Base-by-base conservation (phyloP, 2,888 invertebrate genomes). In the Patella pellucida region DNA sequence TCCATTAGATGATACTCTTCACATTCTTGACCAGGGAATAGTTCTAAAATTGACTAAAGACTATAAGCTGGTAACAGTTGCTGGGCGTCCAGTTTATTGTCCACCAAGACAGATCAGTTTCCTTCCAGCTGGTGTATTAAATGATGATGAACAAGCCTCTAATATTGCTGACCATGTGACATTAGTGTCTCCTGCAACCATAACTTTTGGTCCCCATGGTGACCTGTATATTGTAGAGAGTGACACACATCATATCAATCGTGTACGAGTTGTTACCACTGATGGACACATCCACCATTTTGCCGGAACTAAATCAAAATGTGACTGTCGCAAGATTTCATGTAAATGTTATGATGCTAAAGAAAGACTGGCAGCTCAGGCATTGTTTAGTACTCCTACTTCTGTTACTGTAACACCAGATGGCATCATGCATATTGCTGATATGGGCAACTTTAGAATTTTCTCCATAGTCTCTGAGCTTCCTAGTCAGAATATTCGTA, bases 361-460 rank as follows among this genome's bases (percentile, higher is more conserved):
- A 80, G 91, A 89, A 79, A 86, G 86, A 1, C 91, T 97, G 68
- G 98, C 98, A 1, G 95, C 96, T 0, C 97, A 96, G 83, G 96
- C 97, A 0, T 96, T 97, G 91, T 97, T 98, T 90, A 97, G 97
- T 86, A 96, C 97, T 0, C 96, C 98, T 9, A 89, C 89, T 1
- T 89, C 97, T 15, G 93, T 99, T 68, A 95, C 97, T 15, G 97
- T 98, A 62, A 96, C 97, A 52, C 97, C 98, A 54, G 97, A 97
- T 90, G 97, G 98, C n/a, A 95, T 97, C 75, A 93, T 99, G 69
- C 96, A 98, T 91, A 95, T 99, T 73, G 97, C 98, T 62, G 99
- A 99, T 92, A 96, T 97, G 93, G 97, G 92, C 52, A 92, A 92
- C 85, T 94, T 91, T 23, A 81, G 91, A n/a, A 90, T 95, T 92